Base-by-base conservation (phyloP, 1,140 invertebrate genomes). In the Wasmannia auropunctata region DNA sequence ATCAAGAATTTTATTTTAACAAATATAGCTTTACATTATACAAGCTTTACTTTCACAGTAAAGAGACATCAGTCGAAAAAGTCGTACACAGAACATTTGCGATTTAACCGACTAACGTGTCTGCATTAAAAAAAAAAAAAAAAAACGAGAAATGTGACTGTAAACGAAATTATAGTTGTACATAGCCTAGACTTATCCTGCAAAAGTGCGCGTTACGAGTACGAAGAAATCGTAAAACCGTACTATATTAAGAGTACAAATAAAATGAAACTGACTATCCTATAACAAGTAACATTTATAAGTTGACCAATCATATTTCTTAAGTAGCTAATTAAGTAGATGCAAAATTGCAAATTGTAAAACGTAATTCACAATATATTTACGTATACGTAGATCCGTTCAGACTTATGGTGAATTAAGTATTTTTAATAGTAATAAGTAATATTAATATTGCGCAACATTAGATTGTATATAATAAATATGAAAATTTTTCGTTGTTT, bases 251-350 rank as follows among this genome's bases (percentile, higher is more conserved):
- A 63, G 28, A 14, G 65, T 54, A 40, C 22, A 22, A 49, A 25
- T 67, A 54, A n/a, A n/a, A 37, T 51, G 0, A 28, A 81, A 58
- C 14, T 49, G 34, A 46, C 10, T 58, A 56, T 56, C 3, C 25
- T 58, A 58, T 70, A 22, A 81, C 11, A 72, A 69, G 6, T 54
- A 51, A 80, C 10, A 70, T 11, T 80, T 80, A 37, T 31, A 60
- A 37, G n/a, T 43, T 22, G 14, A 16, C 10, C 31, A 54, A 80
- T 80, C 4, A 40, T 56, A 5, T 31, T 83, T 22, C 8, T n/a
- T 34, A 72, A 72, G 25, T 72, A 62, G 72, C 3, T 83, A 62
- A 83, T 37, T 83, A 83, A 74, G 37, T 58, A 81, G 34, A 40
- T 25, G 31, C 31, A 54, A 72, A 37, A 69, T 77, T 19, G 62